Percentiles rank a stretch among this genome's conserved stretches.
These are phyloP conservation scores for Ibycter americanus DNA, from an alignment of 2,797 vertebrate genomes.

Conservation along the genomic window DNA sequence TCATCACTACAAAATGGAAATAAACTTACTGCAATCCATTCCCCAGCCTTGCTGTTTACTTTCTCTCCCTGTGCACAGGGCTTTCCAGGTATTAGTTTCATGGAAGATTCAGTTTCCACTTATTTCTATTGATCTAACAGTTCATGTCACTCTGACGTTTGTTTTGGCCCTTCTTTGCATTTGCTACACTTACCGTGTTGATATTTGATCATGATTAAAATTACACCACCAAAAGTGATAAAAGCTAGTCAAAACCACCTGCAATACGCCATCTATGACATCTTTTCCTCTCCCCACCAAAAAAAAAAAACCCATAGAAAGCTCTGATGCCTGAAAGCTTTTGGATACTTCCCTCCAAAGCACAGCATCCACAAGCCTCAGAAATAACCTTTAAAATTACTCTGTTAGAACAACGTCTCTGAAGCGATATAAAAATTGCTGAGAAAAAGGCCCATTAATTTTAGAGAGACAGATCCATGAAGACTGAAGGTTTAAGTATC, in stretches of 20 bases:
- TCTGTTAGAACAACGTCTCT: neutral
- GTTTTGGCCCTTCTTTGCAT: neutral
- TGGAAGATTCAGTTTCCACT: neutral
- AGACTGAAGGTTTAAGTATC: neutral
- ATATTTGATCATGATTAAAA: neutral
- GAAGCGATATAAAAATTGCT: neutral
- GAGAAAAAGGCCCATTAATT: neutral
- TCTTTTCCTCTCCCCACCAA: neutral
- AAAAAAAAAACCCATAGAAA: neutral
- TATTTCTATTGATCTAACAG: neutral
- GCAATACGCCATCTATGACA: neutral
- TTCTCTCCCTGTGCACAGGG: neutral
- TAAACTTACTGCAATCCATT: neutral
- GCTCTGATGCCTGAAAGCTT: neutral
- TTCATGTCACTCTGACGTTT: neutral
- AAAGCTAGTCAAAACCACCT: neutral
- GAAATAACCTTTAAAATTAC: neutral
- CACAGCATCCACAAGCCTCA: neutral
- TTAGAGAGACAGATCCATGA: neutral
- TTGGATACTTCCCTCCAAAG: neutral
- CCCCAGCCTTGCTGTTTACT: neutral
- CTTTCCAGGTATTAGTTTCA: neutral
- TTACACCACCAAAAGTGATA: neutral
- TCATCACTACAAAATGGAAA: neutral
- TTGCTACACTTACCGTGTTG: neutral